Conservation (phyloP, 2,888 invertebrate genomes). For the Emmelina monodactyla region DNA sequence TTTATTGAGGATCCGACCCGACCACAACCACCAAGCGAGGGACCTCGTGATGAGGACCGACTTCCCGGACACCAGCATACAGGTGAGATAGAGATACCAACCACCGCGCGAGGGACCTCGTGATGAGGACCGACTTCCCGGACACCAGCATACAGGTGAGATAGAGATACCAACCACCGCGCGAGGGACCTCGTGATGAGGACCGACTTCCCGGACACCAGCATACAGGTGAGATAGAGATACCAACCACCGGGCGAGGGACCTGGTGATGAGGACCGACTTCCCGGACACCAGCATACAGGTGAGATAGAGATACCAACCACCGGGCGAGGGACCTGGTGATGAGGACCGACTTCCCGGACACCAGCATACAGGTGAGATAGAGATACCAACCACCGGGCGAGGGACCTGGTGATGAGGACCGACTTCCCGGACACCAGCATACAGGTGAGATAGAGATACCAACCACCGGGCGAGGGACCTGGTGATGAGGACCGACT, state of each 20-base stretch:
- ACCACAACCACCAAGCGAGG: conserved; percentile 36
- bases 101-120: conserved; percentile 24
- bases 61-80: conserved; percentile 36
- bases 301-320: conserved; percentile 21
- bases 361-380: conserved; percentile 43
- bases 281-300: conserved; percentile 39
- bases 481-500: conserved; percentile 34
- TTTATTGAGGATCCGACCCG: conserved; percentile 76
- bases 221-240: conserved; percentile 35
- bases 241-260: conserved; percentile 21
- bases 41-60: conserved; percentile 34
- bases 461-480: conserved; percentile 31
- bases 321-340: conserved; percentile 25
- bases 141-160: conserved; percentile 43
- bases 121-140: conserved; percentile 33
- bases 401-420: conserved; percentile 32
- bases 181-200: conserved; percentile 35
- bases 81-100: conserved; percentile 25
- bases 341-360: conserved; percentile 33
- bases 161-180: conserved; percentile 7
- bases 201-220: conserved; percentile 31
- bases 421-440: conserved; percentile 32
- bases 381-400: conserved; percentile 42
- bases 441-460: conserved; percentile 55
- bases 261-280: conserved; percentile 33